Base-by-base conservation (phyloP, 2,797 vertebrate genomes). In the Percopsis omiscomaycus region DNA sequence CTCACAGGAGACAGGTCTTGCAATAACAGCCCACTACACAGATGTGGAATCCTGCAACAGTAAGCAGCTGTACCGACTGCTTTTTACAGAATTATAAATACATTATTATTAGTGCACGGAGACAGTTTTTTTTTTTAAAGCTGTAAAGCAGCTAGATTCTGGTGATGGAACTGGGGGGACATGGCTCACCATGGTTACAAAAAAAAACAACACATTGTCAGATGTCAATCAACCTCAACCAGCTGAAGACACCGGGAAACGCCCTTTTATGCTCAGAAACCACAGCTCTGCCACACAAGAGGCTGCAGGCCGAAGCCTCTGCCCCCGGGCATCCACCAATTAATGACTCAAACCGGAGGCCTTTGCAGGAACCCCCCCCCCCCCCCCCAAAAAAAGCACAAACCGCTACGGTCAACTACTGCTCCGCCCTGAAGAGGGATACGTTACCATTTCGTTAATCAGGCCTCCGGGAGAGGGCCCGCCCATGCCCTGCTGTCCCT, bases 381-480 rank as follows among this genome's bases (percentile, higher is more conserved):
- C 15, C 15, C 32, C 16, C 6, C 30, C 29, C 14, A 64, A 73
- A 69, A 42, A 37, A 74, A 66, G 69, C 68, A 64, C 56, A 51
- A 58, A 68, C 56, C 69, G 80, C 16, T 50, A 64, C 56, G 28
- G 64, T 54, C 37, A 79, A 83, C 73, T 79, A 84, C 15, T 32
- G 57, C 71, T 66, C 9, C 66, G 82, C 78, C 85, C 75, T 73
- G 77, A 71, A 79, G 77, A 59, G 75, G 90, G 92, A 98, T 98
- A 98, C 96, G 3, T 98, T 98, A 98, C 98, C 97, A 99, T 97
- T 93, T 99, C 98, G 77, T 92, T 95, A 93, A 95, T 95, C 93
- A 98, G 87, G 90, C 73, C 77, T 73, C 74, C 89, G 14, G 91
- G 0, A 61, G 95, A 86, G 78, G 94, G 83, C 84, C 95, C 94